Base-by-base conservation (phyloP, 2,888 invertebrate species). In the Chymomyza amoena region DNA sequence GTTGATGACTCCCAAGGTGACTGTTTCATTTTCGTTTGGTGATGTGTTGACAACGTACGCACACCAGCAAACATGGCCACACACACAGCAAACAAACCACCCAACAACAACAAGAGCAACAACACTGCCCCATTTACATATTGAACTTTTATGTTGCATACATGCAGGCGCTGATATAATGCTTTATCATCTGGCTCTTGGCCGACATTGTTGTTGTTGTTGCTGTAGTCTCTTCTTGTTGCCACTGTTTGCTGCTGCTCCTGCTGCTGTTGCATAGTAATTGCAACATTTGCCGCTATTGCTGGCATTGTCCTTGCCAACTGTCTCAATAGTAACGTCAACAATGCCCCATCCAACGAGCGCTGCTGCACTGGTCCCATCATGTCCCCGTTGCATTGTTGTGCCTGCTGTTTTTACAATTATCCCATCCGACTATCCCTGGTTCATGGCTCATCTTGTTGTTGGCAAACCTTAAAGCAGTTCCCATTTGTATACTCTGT, bases 1-100 rank as follows among this genome's bases (percentile, higher is more conserved):
- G 79, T 68, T 75, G 76, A 80, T 70, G 85, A 81, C 80, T 85
- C 85, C 85, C 87, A 76, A 79, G 85, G 77, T 85, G 85, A 81
- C 75, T 81, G 87, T 87, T 85, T 83, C 81, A 84, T 85, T 87
- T 85, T 81, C 81, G 87, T 75, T 80, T 61, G 66, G 45, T 64
- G 68, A 45, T 68, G 82, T 84, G 84, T 84, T 84, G 84, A 84
- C 84, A 87, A 75, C 69, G 72, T 73, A 77, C 74, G 76, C 75
- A 80, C 65, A 80, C 74, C 71, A 52, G n/a, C 59, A 65, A 7
- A 59, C 50, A 65, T 9, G 1, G 7, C 15, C 65, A 65, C 16
- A 59, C 59, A 45, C 36, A 39, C 56, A 59, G 6, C 32, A 32
- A 6, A 65, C 50, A 59, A 9, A 70, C 71, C 0, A 54, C 28